phyloP scores from a whole-genome alignment of 2,113 vertebrate genomes.

The Dromiciops gliroides region DNA sequence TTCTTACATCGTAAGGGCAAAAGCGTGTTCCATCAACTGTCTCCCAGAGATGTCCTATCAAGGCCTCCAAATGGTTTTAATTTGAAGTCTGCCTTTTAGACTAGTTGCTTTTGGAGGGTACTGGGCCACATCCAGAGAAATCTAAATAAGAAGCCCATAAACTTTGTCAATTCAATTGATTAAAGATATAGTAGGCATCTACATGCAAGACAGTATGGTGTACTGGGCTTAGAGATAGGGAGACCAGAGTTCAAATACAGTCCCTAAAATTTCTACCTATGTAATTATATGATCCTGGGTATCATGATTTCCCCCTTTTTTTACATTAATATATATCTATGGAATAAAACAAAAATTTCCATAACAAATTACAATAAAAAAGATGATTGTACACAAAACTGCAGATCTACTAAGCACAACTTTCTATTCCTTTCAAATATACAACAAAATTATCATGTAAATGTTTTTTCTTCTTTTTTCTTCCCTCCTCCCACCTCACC shows the following conservation, averaged over 20 bases:
- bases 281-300: not conserved
- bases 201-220: not conserved
- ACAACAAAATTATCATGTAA: not conserved
- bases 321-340: not conserved
- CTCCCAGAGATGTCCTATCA: slow-evolving; percentile 15
- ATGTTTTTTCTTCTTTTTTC: not conserved
- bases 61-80: slow-evolving; percentile 1
- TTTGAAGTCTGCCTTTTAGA: not conserved
- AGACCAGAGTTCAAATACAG: not conserved
- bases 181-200: not conserved
- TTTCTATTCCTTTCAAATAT: not conserved
- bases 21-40: not conserved
- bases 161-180: not conserved
- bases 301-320: not conserved
- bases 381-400: not conserved
- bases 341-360: not conserved
- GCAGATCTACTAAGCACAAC: not conserved
- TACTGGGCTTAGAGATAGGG: not conserved
- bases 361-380: not conserved
- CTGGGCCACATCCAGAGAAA: not conserved
- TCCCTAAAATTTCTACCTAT: not conserved
- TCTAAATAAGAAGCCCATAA: not conserved
- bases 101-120: not conserved
- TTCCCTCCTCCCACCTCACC: not conserved
- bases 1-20: slow-evolving; percentile 1